Evolutionary conservation across 2,113 vertebrate species (phyloP), one percentile per base, ranked within the genome.

Genomic region (Sphaerodactylus townsendi): DNA sequence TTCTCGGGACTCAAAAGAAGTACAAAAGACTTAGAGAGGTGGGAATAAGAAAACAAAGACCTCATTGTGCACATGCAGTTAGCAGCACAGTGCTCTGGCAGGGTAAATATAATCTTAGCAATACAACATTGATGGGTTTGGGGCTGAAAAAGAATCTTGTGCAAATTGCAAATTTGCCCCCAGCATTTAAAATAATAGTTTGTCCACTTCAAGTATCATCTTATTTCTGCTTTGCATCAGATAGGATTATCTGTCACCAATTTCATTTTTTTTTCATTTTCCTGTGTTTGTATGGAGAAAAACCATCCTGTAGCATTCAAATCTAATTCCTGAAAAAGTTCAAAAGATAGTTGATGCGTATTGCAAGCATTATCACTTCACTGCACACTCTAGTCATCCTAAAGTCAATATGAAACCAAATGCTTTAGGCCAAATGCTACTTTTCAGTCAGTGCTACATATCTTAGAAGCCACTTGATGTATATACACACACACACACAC

Each of bases 381-480:
- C 10, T 88, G 44, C 56, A 82, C 17, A 4, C 65, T 46, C 30
- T 0, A 2, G 1, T 77, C 3, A 3, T 30, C 35, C 86, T 39
- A 30, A 86, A 90, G 50, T 25, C 74, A 72, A 14, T 56, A 76
- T 0, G 17, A 71, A 84, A 72, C 37, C 74, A 80, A 39, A 35
- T 35, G 35, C 84, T 75, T 56, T 66, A 56, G 71, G 59, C 70
- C 79, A 75, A 85, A 80, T 39, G 79, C 82, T 84, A 80, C 73
- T 89, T 41, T 74, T 73, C 72, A 74, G 53, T 50, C 83, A 35
- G 46, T 2, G 79, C n/a, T 76, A 46, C 70, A 82, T 80, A 14
- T 15, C 48, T 68, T 44, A 68, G 65, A 71, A 65, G 37, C 17
- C 71, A 44, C 9, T 44, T 5, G 4, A 44, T 44, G 9, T 44